phyloP scores from a whole-genome alignment of 1,140 invertebrate genomes.

The Sitophilus oryzae region DNA sequence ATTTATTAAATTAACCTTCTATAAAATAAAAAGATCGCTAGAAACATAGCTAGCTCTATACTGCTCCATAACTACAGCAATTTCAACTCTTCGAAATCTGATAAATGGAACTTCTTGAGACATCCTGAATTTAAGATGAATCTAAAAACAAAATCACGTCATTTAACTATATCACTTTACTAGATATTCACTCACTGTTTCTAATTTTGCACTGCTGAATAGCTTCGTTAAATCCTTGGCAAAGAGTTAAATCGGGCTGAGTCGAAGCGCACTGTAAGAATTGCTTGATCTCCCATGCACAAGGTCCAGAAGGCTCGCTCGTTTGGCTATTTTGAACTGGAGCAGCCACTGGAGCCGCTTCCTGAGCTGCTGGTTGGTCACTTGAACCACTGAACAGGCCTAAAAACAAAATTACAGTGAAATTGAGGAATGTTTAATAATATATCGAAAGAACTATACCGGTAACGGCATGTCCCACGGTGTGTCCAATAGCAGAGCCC shows the following conservation, averaged over 20 bases:
- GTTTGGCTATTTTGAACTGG: conserved; percentile 42
- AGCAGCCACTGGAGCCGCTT: conserved; percentile 34
- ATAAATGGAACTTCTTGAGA: too few species aligned
- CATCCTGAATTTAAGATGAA: too few species aligned
- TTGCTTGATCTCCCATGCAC: conserved; percentile 84
- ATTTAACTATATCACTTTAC: too few species aligned
- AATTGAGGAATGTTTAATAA: neutral
- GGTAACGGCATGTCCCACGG: conserved; percentile 77
- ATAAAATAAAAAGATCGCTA: conserved; percentile 7
- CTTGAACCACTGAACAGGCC: conserved; percentile 70
- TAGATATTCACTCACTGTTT: conserved; percentile 37
- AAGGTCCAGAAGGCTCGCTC: conserved; percentile 58
- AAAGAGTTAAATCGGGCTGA: conserved; percentile 76
- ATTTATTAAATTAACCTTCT: neutral
- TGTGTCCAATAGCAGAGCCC: conserved; percentile 81
- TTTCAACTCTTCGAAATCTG: too few species aligned
- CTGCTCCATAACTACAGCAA: too few species aligned
- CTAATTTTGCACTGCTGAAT: conserved; percentile 79
- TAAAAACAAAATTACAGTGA: conserved; percentile 19
- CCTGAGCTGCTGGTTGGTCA: conserved; percentile 48
- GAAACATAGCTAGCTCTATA: too few species aligned
- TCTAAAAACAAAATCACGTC: too few species aligned
- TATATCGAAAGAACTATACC: conserved; percentile 36
- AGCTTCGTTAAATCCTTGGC: conserved; percentile 90
- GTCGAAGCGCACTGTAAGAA: conserved; percentile 83